Base-by-base conservation (phyloP, 2,113 vertebrate genomes). In the Galemys pyrenaicus region DNA sequence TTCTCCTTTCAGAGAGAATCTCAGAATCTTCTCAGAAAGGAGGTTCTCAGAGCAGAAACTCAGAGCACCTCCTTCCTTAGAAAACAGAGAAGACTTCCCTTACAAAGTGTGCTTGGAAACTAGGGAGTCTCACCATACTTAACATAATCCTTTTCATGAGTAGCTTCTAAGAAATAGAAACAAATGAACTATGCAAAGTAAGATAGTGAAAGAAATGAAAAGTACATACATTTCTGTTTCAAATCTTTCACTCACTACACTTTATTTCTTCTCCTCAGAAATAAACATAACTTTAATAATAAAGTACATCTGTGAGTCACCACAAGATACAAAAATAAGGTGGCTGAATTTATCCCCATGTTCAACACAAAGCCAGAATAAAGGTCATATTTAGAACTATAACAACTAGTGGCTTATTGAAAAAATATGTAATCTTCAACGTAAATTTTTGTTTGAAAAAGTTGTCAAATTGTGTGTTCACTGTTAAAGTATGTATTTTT, bases 221-320 rank as follows among this genome's bases (percentile, higher is more conserved):
- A 35, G 56, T 41, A 75, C n/a, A 54, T 56, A 10, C 3, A 15
- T 75, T 46, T 64, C 54, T 68, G 35, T 80, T 87, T 62, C 75
- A 37, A 44, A 88, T 10, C 44, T 54, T 84, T 75, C 24, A 6
- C 28, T 88, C 77, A 83, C 39, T 62, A 26, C 35, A 78, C 19
- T 70, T 91, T 65, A 41, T 70, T 87, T 83, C 87, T 94, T 92
- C 83, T 85, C 51, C 68, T 93, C 80, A 74, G 84, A 95, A 90
- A 70, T 5, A 84, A 91, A 71, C 60, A 82, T 89, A 92, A 16
- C 35, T 56, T 75, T 78, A 35, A 92, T 62, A 83, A 84, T 46
- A 92, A 77, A 78, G 74, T 74, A 46, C 11, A 87, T 64, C n/a
- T 87, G 39, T 70, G 17, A 62, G 51, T 70, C 64, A 92, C 58